Percentiles rank a stretch among this genome's conserved stretches.
Conservation (phyloP, 2,113 vertebrate genomes). For the Sinocyclocheilus grahami region DNA sequence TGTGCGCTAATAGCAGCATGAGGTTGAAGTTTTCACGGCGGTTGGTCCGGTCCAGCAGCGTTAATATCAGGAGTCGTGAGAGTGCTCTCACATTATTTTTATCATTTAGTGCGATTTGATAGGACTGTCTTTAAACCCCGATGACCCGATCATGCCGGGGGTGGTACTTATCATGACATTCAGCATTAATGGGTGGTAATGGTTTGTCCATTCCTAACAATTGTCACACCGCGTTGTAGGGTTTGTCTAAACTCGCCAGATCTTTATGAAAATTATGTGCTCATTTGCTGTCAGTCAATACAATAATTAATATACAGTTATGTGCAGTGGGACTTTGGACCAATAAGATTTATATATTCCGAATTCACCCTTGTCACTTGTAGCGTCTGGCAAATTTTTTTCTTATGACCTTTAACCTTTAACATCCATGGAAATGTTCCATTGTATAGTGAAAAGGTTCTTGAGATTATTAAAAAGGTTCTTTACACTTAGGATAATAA, state of each 20-base stretch:
- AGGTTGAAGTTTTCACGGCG: conserved; percentile 26
- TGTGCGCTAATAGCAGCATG: conserved; percentile 33
- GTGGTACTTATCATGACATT: conserved; percentile 24
- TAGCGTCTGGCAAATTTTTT: neutral
- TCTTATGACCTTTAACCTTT: no score
- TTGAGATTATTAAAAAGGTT: no score
- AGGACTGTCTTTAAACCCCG: conserved; percentile 40
- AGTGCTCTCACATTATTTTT: conserved; percentile 45
- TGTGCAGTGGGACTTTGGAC: neutral
- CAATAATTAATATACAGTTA: neutral
- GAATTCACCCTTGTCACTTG: neutral
- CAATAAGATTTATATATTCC: neutral
- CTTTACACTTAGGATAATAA: no score
- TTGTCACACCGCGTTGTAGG: neutral
- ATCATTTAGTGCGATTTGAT: conserved; percentile 48
- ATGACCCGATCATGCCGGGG: conserved; percentile 39
- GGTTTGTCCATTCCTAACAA: conserved; percentile 28
- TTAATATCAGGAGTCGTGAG: conserved; percentile 38
- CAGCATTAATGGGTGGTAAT: conserved; percentile 37
- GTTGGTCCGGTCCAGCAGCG: conserved; percentile 27
- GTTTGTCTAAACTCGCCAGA: neutral
- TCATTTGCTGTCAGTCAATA: neutral
- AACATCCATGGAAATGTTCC: no score
- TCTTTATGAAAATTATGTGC: neutral
- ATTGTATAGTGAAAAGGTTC: no score